Evolutionary conservation across 2,113 vertebrate genomes (phyloP), one percentile per base, ranked within the genome.

Genomic region (Hydrochoerus hydrochaeris): DNA sequence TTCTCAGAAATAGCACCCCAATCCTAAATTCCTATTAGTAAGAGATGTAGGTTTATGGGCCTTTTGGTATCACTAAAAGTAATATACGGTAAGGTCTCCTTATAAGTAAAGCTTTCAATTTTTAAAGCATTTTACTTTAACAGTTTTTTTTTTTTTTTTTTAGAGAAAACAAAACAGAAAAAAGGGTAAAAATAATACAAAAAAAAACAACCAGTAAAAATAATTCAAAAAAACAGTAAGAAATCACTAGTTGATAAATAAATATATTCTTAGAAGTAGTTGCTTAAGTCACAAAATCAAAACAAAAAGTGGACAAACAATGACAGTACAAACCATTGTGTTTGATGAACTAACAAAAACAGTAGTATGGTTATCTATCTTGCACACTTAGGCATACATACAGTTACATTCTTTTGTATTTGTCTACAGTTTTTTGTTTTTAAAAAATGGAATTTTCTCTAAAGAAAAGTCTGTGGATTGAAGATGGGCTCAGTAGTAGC

Each of bases 41-140:
- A 91, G n/a, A 90, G 58, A 71, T 82, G 65, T 44, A 75, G 30
- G 67, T n/a, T 83, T 82, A 44, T 30, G 12, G 26, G 26, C 52
- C 88, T 78, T 95, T 94, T 57, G n/a, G 19, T 91, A 38, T 41
- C 57, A 94, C 41, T 63, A 17, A 57, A 88, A 84, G 24, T 81
- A 92, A 62, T 62, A 35, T 12, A 28, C 57, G 71, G 19, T 52
- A 16, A 38, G 30, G 1, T 49, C 35, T 75, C 28, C 41, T 94
- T 88, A 12, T 46, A 62, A 86, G 32, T 89, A 81, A 81, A 80
- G 7, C n/a, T 63, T 95, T 91, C 49, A 60, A 14, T 69, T 78
- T 85, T 49, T 85, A 80, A 78, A 75, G 44, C 30, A 28, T 49
- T 83, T 41, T 60, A 11, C 52, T 75, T 88, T 85, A 81, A 90